phyloP scores from a whole-genome alignment of 2,113 vertebrate species.

The Labeo rohita region DNA sequence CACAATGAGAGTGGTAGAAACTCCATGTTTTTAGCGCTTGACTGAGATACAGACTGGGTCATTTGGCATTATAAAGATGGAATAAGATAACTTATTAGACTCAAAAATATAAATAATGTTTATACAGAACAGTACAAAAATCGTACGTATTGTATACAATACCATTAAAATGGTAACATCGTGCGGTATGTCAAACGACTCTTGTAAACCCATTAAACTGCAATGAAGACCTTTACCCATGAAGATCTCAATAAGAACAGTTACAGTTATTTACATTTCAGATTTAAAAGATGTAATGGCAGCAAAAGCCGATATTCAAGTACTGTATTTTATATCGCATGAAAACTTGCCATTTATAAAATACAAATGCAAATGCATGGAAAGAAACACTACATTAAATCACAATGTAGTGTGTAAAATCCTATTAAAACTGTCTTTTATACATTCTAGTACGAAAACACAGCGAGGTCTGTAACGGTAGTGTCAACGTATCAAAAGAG shows the following conservation, averaged over 20 bases:
- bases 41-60: slow-evolving; percentile 38
- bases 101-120: slow-evolving; percentile 41
- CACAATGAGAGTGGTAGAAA: slow-evolving; percentile 21
- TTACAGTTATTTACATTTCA: slow-evolving; percentile 39
- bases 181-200: slow-evolving; percentile 7
- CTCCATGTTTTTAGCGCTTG: slow-evolving; percentile 31
- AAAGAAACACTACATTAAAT: slow-evolving; percentile 25
- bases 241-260: slow-evolving; percentile 9
- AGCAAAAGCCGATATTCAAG: slow-evolving; percentile 48
- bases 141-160: slow-evolving; percentile 23
- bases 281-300: slow-evolving; percentile 23
- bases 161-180: slow-evolving; percentile 27
- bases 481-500: slow-evolving; percentile 40
- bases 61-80: slow-evolving; percentile 49
- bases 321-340: slow-evolving; percentile 26
- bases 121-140: slow-evolving; percentile 24
- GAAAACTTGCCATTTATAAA: slow-evolving; percentile 43
- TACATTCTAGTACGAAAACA: slow-evolving; percentile 36
- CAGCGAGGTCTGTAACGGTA: slow-evolving; percentile 38
- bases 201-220: slow-evolving; percentile 37
- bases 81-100: slow-evolving; percentile 32
- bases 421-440: neutral
- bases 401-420: slow-evolving; percentile 16
- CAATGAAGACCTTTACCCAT: slow-evolving; percentile 14
- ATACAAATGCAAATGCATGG: slow-evolving; percentile 44